Conservation (phyloP, 2,888 invertebrate species). For the Xanthorhoe spadicearia region DNA sequence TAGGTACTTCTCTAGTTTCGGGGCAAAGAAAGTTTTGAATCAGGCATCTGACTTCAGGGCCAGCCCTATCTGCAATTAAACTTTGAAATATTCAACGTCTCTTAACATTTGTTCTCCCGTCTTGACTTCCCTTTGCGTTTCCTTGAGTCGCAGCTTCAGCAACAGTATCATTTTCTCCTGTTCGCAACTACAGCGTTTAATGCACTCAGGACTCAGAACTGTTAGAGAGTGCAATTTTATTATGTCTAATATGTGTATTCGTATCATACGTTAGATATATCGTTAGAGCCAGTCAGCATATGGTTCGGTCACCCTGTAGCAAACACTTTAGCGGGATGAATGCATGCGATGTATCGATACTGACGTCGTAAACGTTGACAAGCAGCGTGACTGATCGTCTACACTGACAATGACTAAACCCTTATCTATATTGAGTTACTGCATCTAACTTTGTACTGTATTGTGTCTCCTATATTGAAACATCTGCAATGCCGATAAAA, state of each 20-base stretch:
- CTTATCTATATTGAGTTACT: background rate
- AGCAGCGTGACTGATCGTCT: conserved; percentile 26
- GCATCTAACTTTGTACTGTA: background rate
- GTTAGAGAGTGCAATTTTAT: background rate
- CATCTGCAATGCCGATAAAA: too few relatives aligned
- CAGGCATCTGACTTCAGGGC: conserved; percentile 47
- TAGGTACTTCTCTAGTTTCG: background rate
- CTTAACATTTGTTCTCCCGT: conserved; percentile 37
- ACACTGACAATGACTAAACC: background rate
- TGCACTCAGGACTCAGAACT: background rate
- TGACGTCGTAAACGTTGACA: conserved; percentile 25
- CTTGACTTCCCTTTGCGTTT: conserved; percentile 42
- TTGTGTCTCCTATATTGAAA: too few relatives aligned
- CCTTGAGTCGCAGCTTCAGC: conserved; percentile 29
- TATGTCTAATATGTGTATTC: background rate
- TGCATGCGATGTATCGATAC: conserved; percentile 28
- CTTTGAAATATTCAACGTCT: conserved; percentile 67
- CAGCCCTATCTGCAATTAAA: conserved; percentile 59
- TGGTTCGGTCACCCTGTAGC: background rate
- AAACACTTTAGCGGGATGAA: conserved; percentile 20
- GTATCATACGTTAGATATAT: background rate
- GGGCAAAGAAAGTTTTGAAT: background rate
- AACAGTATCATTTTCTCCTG: conserved; percentile 27
- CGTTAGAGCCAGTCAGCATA: too few relatives aligned
- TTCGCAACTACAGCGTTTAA: conserved; percentile 16